A percentile compares a stretch with the other conserved stretches of the same genome.
phyloP scores from a whole-genome alignment of 2,113 vertebrate species.

The Rutilus rutilus region DNA sequence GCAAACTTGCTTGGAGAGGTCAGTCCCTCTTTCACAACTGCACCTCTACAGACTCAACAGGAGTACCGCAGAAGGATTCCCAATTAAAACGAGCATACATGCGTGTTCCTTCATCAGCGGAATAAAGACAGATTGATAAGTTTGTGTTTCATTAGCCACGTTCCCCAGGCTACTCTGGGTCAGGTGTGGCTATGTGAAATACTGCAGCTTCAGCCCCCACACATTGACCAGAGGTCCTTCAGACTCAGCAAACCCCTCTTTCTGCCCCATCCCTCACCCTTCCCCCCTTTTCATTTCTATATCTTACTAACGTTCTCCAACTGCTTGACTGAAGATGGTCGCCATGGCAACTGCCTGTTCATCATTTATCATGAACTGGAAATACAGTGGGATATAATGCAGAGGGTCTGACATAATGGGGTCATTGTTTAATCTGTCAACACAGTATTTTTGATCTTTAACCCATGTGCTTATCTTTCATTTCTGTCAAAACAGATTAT shows the following conservation, averaged over 20 bases:
- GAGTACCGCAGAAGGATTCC: background rate
- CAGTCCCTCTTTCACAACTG: background rate
- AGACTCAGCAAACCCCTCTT: constrained; percentile 3
- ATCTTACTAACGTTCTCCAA: constrained; percentile 13
- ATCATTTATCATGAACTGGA: constrained; percentile 35
- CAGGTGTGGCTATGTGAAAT: background rate
- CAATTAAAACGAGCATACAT: background rate
- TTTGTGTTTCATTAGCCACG: constrained; percentile 7
- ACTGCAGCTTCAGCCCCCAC: background rate
- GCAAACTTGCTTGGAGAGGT: background rate
- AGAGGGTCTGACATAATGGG: constrained; percentile 34
- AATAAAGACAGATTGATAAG: constrained; percentile 31
- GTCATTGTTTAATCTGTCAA: constrained; percentile 46
- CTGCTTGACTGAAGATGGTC: constrained; percentile 49
- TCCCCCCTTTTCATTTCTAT: constrained; percentile 35
- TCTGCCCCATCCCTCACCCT: background rate
- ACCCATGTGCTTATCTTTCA: background rate
- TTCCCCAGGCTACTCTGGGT: background rate
- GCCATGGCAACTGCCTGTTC: constrained; percentile 59
- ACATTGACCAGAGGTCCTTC: background rate
- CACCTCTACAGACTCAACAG: background rate
- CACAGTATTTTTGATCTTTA: constrained; percentile 9
- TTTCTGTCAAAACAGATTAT: background rate
- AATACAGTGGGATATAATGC: constrained; percentile 27
- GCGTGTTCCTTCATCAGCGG: background rate